Conservation (phyloP, 2,888 invertebrate species). For the Nymphalis urticae region DNA sequence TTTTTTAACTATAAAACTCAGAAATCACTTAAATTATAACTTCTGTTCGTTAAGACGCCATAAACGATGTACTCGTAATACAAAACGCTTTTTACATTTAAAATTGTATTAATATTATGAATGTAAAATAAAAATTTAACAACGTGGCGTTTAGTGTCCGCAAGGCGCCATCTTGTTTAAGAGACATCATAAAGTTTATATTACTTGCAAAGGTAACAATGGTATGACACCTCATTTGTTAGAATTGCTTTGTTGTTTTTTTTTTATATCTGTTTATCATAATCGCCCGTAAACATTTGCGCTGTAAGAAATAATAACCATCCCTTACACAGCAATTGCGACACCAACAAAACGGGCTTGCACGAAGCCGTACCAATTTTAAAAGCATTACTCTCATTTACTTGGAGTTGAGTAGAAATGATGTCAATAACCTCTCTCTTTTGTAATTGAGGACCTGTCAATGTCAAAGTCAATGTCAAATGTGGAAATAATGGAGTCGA, state of each 20-base stretch:
- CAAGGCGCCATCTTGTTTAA: too few species aligned
- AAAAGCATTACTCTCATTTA: background rate
- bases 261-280: too few species aligned
- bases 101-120: too few species aligned
- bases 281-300: too few species aligned
- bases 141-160: too few species aligned
- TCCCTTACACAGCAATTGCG: too few species aligned
- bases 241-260: too few species aligned
- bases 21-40: background rate
- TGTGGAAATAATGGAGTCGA: conserved; percentile 8
- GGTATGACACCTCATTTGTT: background rate
- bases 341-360: too few species aligned
- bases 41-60: background rate
- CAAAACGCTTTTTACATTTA: background rate
- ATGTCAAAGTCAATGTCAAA: conserved; percentile 20
- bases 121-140: too few species aligned
- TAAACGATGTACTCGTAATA: background rate
- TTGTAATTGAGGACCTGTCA: background rate
- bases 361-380: too few species aligned
- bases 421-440: background rate
- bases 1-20: background rate
- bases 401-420: background rate
- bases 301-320: too few species aligned
- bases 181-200: too few species aligned
- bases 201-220: background rate